Conservation (phyloP, 2,888 invertebrate species). For the Globia sparganii region DNA sequence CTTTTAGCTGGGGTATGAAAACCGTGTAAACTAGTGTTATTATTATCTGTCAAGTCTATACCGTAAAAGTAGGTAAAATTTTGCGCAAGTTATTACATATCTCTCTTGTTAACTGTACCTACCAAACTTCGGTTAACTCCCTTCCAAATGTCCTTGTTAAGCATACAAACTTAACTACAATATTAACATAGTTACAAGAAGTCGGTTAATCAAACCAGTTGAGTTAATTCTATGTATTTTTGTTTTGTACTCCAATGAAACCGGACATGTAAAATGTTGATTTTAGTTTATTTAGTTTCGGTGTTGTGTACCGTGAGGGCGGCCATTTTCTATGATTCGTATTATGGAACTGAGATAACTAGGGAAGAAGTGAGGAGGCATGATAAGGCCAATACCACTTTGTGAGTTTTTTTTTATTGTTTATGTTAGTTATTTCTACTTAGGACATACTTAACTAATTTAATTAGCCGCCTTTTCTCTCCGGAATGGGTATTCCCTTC, state of each 20-base stretch:
- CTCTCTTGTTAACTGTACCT: conserved; percentile 18
- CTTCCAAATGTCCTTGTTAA: conserved; percentile 44
- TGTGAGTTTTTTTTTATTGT: conserved; percentile 71
- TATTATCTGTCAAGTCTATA: neutral
- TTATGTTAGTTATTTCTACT: neutral
- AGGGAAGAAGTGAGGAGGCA: conserved; percentile 72
- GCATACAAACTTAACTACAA: neutral
- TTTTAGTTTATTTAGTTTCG: conserved; percentile 58
- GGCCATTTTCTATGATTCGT: conserved; percentile 75
- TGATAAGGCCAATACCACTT: conserved; percentile 76
- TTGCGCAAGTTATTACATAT: neutral
- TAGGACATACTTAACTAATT: neutral
- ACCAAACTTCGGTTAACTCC: conserved; percentile 20
- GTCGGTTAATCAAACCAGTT: conserved; percentile 30
- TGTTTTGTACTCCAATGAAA: conserved; percentile 18
- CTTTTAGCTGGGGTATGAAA: no score
- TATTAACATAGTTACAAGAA: conserved; percentile 29
- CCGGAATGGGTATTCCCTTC: no score
- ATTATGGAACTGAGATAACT: conserved; percentile 71
- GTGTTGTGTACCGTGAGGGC: conserved; percentile 56
- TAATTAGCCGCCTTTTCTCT: no score
- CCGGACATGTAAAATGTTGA: conserved; percentile 62
- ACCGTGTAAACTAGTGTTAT: no score
- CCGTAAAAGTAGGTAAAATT: neutral
- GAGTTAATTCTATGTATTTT: conserved; percentile 25